Evolutionary conservation across 2,113 vertebrate genomes (phyloP), one percentile per base, ranked within the genome.

Genomic region (Willisornis vidua): DNA sequence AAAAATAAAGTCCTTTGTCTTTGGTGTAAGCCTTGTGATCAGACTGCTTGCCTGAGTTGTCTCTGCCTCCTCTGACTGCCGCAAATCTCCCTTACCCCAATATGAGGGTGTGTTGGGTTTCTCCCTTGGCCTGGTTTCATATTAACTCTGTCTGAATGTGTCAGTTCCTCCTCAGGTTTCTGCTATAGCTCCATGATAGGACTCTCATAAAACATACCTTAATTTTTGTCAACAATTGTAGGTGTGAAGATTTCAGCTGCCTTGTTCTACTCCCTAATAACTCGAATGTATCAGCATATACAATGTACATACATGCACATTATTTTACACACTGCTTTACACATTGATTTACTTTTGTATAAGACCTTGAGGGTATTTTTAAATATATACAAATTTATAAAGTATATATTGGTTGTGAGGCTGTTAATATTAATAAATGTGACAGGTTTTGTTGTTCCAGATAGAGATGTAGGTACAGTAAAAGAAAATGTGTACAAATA

Each of bases 401-500:
- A 37, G 9, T n/a, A 63, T 31, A 43, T 52, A 61, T 46, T 70
- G 62, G 18, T 75, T 14, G 14, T 81, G 89, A 89, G 46, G 5
- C 13, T 79, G 22, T 87, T 96, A 8, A 87, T 84, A 96, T 87
- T 96, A 8, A 86, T 84, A 96, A 88, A 94, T 43, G 2, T 14
- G 24, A 61, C 4, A 1, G 0, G 22, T 35, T 82, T 46, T 10
- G 12, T 75, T 33, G 19, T 59, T 94, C 10, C 24, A 59, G 20
- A 33, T 12, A 72, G 31, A 81, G 65, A 57, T 19, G 6, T 10
- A 78, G 3, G 5, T 61, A 31, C 49, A 49, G 58, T 87, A 78
- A 84, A 94, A 89, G 75, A 67, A 89, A 89, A 91, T 75, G 41
- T 66, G 31, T 88, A 90, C 87, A 96, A 96, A 83, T 68, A 81